Evolutionary conservation across 2,797 vertebrate species (phyloP), one percentile per base, ranked within the genome.

Genomic region (Botia kubotai): DNA sequence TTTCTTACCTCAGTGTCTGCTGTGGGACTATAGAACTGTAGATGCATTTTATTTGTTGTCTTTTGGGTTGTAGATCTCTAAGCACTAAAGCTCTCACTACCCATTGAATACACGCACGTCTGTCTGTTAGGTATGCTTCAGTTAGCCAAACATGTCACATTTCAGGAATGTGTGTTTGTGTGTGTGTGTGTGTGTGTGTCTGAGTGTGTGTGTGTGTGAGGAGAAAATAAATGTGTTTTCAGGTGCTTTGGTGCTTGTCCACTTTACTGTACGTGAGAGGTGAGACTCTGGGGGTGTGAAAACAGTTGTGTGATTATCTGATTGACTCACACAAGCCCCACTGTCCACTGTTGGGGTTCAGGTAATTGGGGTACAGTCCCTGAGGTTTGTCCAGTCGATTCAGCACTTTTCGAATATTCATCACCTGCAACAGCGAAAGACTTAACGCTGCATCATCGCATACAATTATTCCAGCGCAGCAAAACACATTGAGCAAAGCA

Each of bases 281-380:
- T 66, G 74, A 76, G 60, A 17, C 52, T 36, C n/a, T 19, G 19
- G 12, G 58, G 23, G 26, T 63, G 12, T 33, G 13, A 19, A 14
- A 63, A 19, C 43, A 26, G 60, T 33, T 33, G 23, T 63, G 60
- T 33, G 26, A 16, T 33, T 63, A 26, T 63, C 60, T 63, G 60
- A 63, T 63, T 63, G 26, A n/a, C n/a, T n/a, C n/a, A n/a, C n/a
- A n/a, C n/a, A n/a, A n/a, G 53, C 97, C 98, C 98, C 98, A 99
- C 60, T 99, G 97, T 83, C 98, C 98, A 67, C 97, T 99, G 92
- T 95, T 99, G 71, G 98, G 98, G 89, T 99, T 99, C 91, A 99
- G 93, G 84, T 99, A 99, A 93, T 99, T 99, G 52, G 98, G 98
- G 76, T 99, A 99, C 75, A 99, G 95, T 10, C 98, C 98, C 88